A percentile compares a stretch with the other conserved stretches of the same genome.
These are phyloP conservation scores for Otolemur crassicaudatus DNA, from an alignment of 2,797 vertebrate genomes.

Conservation along the genomic window DNA sequence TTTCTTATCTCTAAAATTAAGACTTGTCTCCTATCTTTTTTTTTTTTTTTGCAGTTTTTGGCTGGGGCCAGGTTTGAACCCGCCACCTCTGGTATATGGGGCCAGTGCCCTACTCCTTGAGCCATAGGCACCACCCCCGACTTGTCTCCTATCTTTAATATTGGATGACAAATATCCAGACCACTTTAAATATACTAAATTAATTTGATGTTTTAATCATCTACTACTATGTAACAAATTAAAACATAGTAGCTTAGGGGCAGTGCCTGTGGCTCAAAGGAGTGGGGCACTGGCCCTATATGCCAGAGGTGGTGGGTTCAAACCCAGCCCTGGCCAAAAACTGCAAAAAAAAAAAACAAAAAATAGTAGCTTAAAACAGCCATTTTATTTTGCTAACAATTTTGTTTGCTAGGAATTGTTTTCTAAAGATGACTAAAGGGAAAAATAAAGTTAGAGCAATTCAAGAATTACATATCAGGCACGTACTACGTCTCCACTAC, in stretches of 20 bases:
- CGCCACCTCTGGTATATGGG: too few relatives aligned
- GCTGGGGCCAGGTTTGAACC: too few relatives aligned
- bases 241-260: background rate
- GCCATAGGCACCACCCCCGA: too few relatives aligned
- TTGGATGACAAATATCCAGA: background rate
- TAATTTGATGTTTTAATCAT: background rate
- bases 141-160: background rate
- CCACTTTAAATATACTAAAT: background rate
- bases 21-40: background rate
- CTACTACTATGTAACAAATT: background rate
- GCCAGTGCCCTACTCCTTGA: too few relatives aligned
- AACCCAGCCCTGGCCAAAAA: too few relatives aligned
- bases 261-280: too few relatives aligned
- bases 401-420: background rate
- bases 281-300: too few relatives aligned
- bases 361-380: background rate
- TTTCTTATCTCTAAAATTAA: background rate
- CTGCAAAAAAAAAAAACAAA: too few relatives aligned
- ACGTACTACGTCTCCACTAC: background rate
- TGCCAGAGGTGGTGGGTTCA: too few relatives aligned
- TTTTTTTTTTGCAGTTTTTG: too few relatives aligned
- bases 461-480: fast-evolving
- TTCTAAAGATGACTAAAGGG: background rate
- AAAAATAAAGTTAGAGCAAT: background rate
- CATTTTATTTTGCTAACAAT: background rate